A percentile compares a stretch with the other conserved stretches of the same genome.
Conservation (phyloP, 2,113 vertebrate species). For the Leuciscus idus region DNA sequence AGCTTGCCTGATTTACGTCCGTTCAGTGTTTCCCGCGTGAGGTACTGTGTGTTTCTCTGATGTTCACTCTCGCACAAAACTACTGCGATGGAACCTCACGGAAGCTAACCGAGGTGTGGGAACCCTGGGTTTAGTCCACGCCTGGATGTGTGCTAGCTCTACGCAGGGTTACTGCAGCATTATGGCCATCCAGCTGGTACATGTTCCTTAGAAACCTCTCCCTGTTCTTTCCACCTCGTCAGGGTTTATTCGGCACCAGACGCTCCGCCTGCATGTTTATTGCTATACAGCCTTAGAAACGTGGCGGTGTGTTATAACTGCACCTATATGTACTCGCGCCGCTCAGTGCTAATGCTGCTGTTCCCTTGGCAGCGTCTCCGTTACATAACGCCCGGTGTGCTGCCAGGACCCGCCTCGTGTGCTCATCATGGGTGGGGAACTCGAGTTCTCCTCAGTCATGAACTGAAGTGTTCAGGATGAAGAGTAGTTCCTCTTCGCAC, state of each 20-base stretch:
- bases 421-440: background rate
- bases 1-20: too few relatives aligned
- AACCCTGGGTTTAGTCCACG: too few relatives aligned
- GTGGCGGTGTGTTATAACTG: background rate
- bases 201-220: constrained; percentile 6
- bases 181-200: too few relatives aligned
- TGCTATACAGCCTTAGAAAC: constrained; percentile 34
- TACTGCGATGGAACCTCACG: too few relatives aligned
- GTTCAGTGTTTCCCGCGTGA: too few relatives aligned
- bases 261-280: constrained; percentile 24
- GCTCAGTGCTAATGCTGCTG: constrained; percentile 9
- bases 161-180: too few relatives aligned
- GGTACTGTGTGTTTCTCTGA: too few relatives aligned
- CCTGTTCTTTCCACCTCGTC: constrained; percentile 29
- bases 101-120: too few relatives aligned
- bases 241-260: background rate
- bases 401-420: background rate
- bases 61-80: too few relatives aligned
- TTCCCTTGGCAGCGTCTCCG: constrained; percentile 16
- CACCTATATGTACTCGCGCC: constrained; percentile 13
- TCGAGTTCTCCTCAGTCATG: background rate
- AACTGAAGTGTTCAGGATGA: background rate
- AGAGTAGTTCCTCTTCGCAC: too few relatives aligned
- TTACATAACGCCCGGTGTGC: background rate
- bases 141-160: too few relatives aligned